Conservation (phyloP, 2,888 invertebrate genomes). For the Lymantria monacha region DNA sequence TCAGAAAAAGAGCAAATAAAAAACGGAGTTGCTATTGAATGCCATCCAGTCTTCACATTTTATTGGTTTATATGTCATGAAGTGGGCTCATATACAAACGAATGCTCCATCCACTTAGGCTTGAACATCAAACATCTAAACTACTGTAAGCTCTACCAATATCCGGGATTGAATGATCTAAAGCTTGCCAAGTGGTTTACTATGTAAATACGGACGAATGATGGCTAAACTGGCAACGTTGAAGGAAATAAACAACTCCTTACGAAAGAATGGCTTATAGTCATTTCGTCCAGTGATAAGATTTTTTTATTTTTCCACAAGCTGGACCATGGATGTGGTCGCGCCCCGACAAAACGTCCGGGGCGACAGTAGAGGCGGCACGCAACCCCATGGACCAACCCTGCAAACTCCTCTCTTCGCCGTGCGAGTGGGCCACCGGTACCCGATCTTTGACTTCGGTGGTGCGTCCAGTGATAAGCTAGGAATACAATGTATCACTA, state of each 20-base stretch:
- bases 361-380: too few species aligned
- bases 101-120: constrained; percentile 44
- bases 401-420: too few species aligned
- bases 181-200: constrained; percentile 36
- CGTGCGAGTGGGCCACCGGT: too few species aligned
- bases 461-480: too few species aligned
- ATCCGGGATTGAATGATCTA: constrained; percentile 46
- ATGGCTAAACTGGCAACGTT: constrained; percentile 17
- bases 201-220: constrained; percentile 34
- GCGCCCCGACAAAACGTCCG: too few species aligned
- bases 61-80: constrained; percentile 32
- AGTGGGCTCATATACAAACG: constrained; percentile 38
- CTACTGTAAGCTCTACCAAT: constrained; percentile 42
- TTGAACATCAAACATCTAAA: constrained; percentile 35
- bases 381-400: too few species aligned
- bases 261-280: background rate
- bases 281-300: too few species aligned
- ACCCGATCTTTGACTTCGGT: too few species aligned
- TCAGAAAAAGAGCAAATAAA: too few species aligned
- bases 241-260: constrained; percentile 31
- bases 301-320: background rate
- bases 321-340: too few species aligned
- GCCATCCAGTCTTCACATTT: constrained; percentile 26
- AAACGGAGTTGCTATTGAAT: constrained; percentile 19
- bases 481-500: too few species aligned